Base-by-base conservation (phyloP, 92 coral and sea anemone genomes). In the Umimayanthus chanpuru region DNA sequence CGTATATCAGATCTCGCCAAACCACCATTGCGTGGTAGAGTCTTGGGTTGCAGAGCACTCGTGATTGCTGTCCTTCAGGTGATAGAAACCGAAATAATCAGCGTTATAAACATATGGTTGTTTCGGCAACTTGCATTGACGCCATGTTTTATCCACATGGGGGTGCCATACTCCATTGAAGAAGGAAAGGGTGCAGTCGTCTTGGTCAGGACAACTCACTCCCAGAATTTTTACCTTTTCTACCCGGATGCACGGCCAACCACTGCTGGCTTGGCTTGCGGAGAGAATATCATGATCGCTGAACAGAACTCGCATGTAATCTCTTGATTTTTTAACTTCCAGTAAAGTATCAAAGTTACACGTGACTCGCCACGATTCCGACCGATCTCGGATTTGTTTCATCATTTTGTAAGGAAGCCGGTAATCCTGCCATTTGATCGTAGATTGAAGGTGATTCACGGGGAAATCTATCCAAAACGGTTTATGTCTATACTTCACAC, bases 341-440 rank as follows among this genome's bases (percentile, higher is more conserved):
- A 75, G 4, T 36, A 36, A 39, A 75, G 81, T 39, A 18, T 85
- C 77, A 78, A 79, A 86, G 86, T 85, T 71, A 36, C 90, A 87
- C 16, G 90, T 65, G 7, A 73, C 92, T 77, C 90, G 39, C 55
- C 85, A 44, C 28, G 41, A 39, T 2, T 29, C 79, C 5, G 86
- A 85, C 39, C 71, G 20, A 23, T 77, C 26, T 41, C 68, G 79
- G 53, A 90, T 66, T 30, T 81, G 85, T 32, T 47, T 39, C 92
- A 90, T 90, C 16, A 77, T 71, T 12, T 64, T 11, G 12, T 85
- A 65, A 2, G 92, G 81, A 38, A 90, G 65, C 4, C 81, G 80
- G 14, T 65, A 91, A 39, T 88, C 85, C 29, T 72, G 21, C 93
- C 93, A 91, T 9, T 11, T 18, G 23, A 75, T 75, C 12, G 49